Evolutionary conservation across 2,888 invertebrate genomes (phyloP).

Genomic region (Tachina lurida): DNA sequence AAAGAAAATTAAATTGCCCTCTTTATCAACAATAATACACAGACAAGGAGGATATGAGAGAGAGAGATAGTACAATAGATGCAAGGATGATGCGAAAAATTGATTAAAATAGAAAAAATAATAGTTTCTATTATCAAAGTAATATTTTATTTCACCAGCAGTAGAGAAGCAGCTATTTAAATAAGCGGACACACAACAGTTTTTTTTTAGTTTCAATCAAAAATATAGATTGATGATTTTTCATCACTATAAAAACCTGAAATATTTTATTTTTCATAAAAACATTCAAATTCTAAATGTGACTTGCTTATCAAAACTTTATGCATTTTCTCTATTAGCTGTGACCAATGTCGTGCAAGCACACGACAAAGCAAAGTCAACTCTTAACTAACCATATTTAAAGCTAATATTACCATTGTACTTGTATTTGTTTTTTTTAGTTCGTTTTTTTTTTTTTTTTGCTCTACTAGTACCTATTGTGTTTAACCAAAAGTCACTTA

Average conservation of each 20-base stretch:
- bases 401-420: conserved; percentile 47
- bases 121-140: too few species aligned
- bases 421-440: not conserved
- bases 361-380: not conserved
- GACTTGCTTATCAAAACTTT: too few species aligned
- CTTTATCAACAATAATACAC: conserved; percentile 25
- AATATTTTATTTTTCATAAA: too few species aligned
- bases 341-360: not conserved
- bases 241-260: too few species aligned
- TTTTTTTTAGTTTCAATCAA: too few species aligned
- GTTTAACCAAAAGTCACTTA: conserved; percentile 69
- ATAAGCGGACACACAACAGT: too few species aligned
- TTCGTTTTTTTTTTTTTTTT: not conserved
- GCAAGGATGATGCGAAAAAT: not conserved
- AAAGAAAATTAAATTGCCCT: conserved; percentile 68
- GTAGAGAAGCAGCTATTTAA: too few species aligned
- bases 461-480: conserved; percentile 21
- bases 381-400: conserved; percentile 51
- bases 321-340: too few species aligned
- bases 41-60: not conserved
- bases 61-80: not conserved
- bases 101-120: too few species aligned
- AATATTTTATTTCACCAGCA: too few species aligned
- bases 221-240: too few species aligned
- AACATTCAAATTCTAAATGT: too few species aligned